Base-by-base conservation (phyloP, 2,888 invertebrate species). In the Parnassius apollo region DNA sequence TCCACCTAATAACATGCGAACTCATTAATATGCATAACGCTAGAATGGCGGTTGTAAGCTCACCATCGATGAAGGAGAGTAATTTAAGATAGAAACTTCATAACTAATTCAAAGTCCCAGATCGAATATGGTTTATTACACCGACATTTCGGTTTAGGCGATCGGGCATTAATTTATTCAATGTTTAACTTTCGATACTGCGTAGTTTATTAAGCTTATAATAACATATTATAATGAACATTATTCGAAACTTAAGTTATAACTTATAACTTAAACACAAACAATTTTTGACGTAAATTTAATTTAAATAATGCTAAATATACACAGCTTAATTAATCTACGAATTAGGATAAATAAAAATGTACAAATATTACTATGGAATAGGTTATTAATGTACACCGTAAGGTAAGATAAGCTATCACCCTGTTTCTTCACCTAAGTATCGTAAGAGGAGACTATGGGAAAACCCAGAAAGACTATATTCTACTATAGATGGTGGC, bases 1-100 rank as follows among this genome's bases (percentile, higher is more conserved):
- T 77, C 78, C 73, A 74, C 71, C 66, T 82, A 82, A 82, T 85
- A 85, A 80, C 78, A 82, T 78, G 77, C 77, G 72, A 73, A 72
- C 76, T 82, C 77, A 87, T 89, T 85, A 90, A 86, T 87, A 90
- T 90, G 85, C 84, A 88, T 87, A 83, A 77, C 85, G 81, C 78
- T 74, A 76, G 80, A 80, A 81, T 82, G 75, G 76, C 78, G 80
- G 74, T 74, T 76, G 80, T 76, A 81, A 78, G 83, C 85, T 83
- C 77, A 78, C 76, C 84, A 80, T 83, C 70, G 84, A 79, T 75
- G 72, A 73, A 70, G 71, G 69, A 70, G 75, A 73, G 78, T 83
- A 82, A 83, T 85, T 83, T 84, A 81, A 83, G 81, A 78, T 72
- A 69, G 75, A 78, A 85, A 87, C 82, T 88, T 83, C 71, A 75